phyloP scores from a whole-genome alignment of 1,140 invertebrate species.

The Linepithema humile region DNA sequence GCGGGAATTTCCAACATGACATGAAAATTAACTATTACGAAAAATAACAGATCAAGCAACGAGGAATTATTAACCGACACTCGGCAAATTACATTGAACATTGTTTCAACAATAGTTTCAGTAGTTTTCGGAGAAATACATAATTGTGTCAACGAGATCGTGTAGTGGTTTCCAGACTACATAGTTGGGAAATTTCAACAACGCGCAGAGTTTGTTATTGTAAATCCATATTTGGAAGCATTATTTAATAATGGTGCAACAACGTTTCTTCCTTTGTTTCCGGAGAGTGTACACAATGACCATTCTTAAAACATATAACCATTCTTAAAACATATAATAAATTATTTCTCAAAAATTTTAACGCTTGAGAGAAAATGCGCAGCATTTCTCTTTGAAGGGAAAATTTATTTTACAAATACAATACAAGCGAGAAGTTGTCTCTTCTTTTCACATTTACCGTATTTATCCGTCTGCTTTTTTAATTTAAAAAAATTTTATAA shows the following conservation, averaged over 20 bases:
- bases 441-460: conserved; percentile 29
- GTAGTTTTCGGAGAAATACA: background rate
- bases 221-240: background rate
- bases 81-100: conserved; percentile 8
- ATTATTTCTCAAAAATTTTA: background rate
- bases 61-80: conserved; percentile 3
- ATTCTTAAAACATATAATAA: conserved; percentile 19
- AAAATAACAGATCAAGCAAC: conserved; percentile 18
- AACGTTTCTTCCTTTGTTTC: background rate
- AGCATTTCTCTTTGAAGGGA: background rate
- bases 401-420: conserved; percentile 41
- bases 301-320: conserved; percentile 2
- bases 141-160: conserved; percentile 20
- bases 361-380: background rate
- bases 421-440: background rate
- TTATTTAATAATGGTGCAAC: background rate
- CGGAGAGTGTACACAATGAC: too few relatives aligned
- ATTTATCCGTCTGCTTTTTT: conserved; percentile 4
- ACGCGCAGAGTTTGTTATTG: background rate
- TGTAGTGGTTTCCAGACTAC: background rate
- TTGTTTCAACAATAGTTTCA: background rate
- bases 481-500: conserved; percentile 33
- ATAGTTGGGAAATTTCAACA: conserved; percentile 19
- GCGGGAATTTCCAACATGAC: conserved; percentile 11
- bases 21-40: conserved; percentile 37